A percentile compares a stretch with the other conserved stretches of the same genome.
Conservation (phyloP, 2,797 vertebrate species). For the Neosilurus hyrtlii region DNA sequence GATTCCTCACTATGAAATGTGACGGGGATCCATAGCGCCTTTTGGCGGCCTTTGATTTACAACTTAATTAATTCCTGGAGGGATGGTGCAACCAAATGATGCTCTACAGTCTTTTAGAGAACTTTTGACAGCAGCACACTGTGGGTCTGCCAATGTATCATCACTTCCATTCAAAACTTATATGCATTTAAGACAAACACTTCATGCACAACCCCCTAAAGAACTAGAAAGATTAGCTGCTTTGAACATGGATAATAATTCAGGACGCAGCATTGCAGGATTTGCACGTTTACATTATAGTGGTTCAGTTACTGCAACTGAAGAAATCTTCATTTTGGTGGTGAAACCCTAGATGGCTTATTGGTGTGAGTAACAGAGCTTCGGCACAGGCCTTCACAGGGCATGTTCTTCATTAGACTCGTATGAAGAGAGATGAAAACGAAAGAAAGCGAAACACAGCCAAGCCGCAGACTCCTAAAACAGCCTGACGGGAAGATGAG, state of each 20-base stretch:
- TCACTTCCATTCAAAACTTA: slow-evolving; percentile 26
- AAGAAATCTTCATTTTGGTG: slow-evolving; percentile 17
- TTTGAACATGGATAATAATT: slow-evolving; percentile 30
- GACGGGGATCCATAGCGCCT: slow-evolving; percentile 52
- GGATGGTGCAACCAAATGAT: slow-evolving; percentile 51
- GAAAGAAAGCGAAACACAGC: slow-evolving; percentile 64
- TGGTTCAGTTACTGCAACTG: slow-evolving; percentile 31
- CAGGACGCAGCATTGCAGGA: slow-evolving; percentile 1
- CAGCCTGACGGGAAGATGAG: slow-evolving; percentile 64
- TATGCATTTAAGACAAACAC: slow-evolving; percentile 36
- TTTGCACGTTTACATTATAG: slow-evolving; percentile 25
- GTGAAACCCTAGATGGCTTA: slow-evolving; percentile 21
- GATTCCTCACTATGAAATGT: slow-evolving; percentile 40
- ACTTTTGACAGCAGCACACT: slow-evolving; percentile 46
- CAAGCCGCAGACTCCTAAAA: slow-evolving; percentile 67
- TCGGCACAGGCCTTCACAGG: background rate
- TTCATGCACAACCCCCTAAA: background rate
- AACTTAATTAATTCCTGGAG: slow-evolving; percentile 72
- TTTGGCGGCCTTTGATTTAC: slow-evolving; percentile 65
- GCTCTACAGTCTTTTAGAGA: slow-evolving; percentile 42
- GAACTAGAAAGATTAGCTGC: slow-evolving; percentile 5
- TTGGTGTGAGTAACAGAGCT: slow-evolving; percentile 24
- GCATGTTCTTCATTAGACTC: slow-evolving; percentile 43
- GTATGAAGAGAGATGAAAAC: slow-evolving; percentile 50
- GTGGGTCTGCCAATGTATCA: slow-evolving; percentile 34